Evolutionary conservation across 2,113 vertebrate genomes (phyloP).

Genomic region (Oncorhynchus clarkii): DNA sequence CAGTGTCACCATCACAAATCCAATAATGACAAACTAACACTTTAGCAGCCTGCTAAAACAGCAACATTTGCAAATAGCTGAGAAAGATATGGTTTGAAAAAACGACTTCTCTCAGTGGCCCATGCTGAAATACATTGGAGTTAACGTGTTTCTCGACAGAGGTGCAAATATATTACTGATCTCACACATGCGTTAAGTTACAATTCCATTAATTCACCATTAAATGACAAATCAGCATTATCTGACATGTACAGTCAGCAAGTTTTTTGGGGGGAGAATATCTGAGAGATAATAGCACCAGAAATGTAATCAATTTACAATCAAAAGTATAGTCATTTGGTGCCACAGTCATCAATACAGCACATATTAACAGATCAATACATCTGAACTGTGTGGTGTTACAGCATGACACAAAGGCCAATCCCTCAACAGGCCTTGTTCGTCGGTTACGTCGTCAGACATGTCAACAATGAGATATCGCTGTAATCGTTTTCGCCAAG

Average conservation of each 20-base stretch:
- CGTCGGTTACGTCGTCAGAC: no score
- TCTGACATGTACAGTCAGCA: constrained; percentile 35
- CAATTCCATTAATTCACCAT: constrained; percentile 60
- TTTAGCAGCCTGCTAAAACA: constrained; percentile 39
- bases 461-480: constrained; percentile 8
- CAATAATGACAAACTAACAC: constrained; percentile 60
- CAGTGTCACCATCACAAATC: constrained; percentile 67
- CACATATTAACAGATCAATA: constrained; percentile 8
- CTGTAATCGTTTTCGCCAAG: no score
- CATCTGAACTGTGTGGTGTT: not conserved
- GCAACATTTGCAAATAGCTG: constrained; percentile 37
- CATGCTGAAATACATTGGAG: constrained; percentile 46
- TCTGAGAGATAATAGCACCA: constrained; percentile 44
- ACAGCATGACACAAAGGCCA: not conserved
- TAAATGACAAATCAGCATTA: constrained; percentile 53
- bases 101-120: constrained; percentile 25
- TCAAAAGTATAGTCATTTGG: constrained; percentile 46
- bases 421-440: no score
- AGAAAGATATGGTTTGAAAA: constrained; percentile 47
- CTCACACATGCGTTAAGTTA: constrained; percentile 55
- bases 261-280: constrained; percentile 32
- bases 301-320: constrained; percentile 50
- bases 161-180: constrained; percentile 58
- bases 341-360: constrained; percentile 41
- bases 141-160: constrained; percentile 34